Evolutionary conservation across 1,140 invertebrate genomes (phyloP).

Genomic region (Holotrichia oblita): DNA sequence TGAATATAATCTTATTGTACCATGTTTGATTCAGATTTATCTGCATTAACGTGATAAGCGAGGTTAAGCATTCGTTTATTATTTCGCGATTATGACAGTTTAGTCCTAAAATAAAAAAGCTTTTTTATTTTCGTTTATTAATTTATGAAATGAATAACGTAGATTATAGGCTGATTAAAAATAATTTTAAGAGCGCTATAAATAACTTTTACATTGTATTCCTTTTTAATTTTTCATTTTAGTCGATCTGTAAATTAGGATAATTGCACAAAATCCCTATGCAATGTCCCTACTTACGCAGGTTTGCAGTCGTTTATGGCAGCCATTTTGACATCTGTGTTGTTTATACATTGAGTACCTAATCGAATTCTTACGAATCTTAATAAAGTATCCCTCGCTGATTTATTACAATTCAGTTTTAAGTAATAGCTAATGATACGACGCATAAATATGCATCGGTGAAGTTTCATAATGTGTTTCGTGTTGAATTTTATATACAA

Average conservation of each 20-base stretch:
- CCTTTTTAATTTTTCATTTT: not conserved
- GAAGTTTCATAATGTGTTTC: slow-evolving; percentile 35
- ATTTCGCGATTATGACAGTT: too few species aligned
- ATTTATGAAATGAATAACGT: too few species aligned
- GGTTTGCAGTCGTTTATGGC: slow-evolving; percentile 39
- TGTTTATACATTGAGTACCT: slow-evolving; percentile 20
- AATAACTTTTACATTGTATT: too few species aligned
- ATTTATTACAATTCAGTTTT: slow-evolving; percentile 23
- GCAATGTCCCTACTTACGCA: slow-evolving; percentile 31
- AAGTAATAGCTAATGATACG: not conserved
- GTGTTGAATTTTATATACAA: slow-evolving; percentile 31
- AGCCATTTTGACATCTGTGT: slow-evolving; percentile 40
- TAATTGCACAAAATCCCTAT: not conserved
- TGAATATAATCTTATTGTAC: too few species aligned
- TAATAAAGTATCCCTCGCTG: not conserved
- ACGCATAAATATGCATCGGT: not conserved
- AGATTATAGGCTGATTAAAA: too few species aligned
- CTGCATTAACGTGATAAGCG: too few species aligned
- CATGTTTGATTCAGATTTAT: too few species aligned
- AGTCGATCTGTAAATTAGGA: not conserved
- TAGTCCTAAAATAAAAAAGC: too few species aligned
- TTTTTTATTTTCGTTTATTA: too few species aligned
- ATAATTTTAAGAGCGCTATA: too few species aligned
- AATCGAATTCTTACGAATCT: not conserved
- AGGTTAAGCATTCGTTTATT: too few species aligned